phyloP scores from a whole-genome alignment of 2,113 vertebrate genomes.

The Acinonyx jubatus region DNA sequence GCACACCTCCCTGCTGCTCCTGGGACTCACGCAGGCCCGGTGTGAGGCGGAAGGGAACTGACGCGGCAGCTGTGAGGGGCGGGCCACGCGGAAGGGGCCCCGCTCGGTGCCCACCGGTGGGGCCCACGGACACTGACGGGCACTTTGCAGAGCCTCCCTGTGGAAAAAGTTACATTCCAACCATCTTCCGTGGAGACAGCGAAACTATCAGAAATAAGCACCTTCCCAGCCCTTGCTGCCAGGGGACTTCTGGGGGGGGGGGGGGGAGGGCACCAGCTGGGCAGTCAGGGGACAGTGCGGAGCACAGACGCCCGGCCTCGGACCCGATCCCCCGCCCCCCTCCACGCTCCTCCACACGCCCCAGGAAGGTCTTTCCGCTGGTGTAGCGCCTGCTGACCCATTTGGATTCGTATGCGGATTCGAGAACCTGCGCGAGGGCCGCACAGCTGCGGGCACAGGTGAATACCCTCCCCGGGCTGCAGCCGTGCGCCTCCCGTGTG shows the following conservation, averaged over 20 bases:
- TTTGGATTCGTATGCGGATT: neutral
- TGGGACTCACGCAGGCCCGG: neutral
- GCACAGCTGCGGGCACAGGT: neutral
- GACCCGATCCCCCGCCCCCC: too few relatives aligned
- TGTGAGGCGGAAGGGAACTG: accelerated
- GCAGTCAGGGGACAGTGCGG: too few relatives aligned
- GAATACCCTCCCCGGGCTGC: accelerated
- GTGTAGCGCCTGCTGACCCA: too few relatives aligned
- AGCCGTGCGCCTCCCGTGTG: too few relatives aligned
- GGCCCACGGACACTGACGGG: accelerated
- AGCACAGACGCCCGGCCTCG: too few relatives aligned
- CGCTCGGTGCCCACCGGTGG: accelerated
- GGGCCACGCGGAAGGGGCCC: accelerated
- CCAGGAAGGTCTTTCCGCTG: too few relatives aligned
- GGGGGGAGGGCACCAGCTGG: too few relatives aligned
- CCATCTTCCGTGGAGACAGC: too few relatives aligned
- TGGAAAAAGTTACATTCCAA: too few relatives aligned
- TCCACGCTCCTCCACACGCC: too few relatives aligned
- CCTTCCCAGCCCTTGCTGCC: too few relatives aligned
- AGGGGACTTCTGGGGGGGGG: too few relatives aligned
- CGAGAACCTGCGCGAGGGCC: neutral
- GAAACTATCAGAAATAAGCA: neutral
- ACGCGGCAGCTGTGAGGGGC: neutral
- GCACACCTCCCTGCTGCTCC: accelerated
- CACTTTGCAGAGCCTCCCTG: neutral